Conservation (phyloP, 2,888 invertebrate species). For the Drosophila monieri region DNA sequence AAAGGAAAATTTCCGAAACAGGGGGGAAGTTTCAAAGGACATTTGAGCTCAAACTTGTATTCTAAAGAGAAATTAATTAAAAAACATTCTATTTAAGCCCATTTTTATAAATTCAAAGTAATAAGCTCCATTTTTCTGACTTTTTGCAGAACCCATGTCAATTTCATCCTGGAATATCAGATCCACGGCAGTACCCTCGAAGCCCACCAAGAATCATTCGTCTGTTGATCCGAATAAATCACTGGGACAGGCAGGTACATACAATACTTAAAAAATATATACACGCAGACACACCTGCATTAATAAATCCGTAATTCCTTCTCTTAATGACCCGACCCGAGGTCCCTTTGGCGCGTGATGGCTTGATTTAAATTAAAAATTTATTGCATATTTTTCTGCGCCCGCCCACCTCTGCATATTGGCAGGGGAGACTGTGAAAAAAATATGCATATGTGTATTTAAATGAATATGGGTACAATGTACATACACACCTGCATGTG, state of each 20-base stretch:
- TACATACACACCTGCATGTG: conserved; percentile 10
- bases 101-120: not conserved
- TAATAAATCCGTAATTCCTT: conserved; percentile 31
- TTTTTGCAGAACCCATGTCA: conserved; percentile 19
- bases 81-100: too few species aligned
- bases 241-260: conserved; percentile 29
- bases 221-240: conserved; percentile 12
- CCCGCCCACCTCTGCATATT: conserved; percentile 51
- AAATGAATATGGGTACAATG: conserved; percentile 5
- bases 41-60: too few species aligned
- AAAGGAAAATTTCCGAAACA: too few species aligned
- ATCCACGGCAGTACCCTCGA: conserved; percentile 3
- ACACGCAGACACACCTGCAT: conserved; percentile 40
- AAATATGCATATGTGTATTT: conserved; percentile 32
- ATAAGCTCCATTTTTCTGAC: not conserved
- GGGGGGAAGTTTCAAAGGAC: too few species aligned
- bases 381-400: conserved; percentile 76
- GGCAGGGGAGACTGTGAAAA: conserved; percentile 32
- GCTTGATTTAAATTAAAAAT: conserved; percentile 78
- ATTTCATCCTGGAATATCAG: conserved; percentile 24
- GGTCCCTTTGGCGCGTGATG: conserved; percentile 42
- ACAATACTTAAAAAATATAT: conserved; percentile 9
- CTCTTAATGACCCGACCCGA: conserved; percentile 17
- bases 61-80: too few species aligned
- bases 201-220: conserved; percentile 27